phyloP scores from a whole-genome alignment of 2,888 invertebrate genomes.

The Lasioglossum lativentre region DNA sequence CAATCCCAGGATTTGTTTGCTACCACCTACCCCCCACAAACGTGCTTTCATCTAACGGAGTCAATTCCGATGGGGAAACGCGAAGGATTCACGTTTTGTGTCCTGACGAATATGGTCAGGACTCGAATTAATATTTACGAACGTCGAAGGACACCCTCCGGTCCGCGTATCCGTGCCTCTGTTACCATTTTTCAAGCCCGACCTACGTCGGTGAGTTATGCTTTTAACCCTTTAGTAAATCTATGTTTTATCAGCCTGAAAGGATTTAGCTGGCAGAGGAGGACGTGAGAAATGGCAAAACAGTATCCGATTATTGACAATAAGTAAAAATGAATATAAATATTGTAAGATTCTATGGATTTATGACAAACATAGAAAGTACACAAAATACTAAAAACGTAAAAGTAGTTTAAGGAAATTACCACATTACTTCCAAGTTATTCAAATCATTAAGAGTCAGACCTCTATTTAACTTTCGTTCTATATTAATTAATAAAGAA shows the following conservation, averaged over 20 bases:
- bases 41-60: constrained; percentile 73
- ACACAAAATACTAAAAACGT: neutral
- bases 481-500: neutral
- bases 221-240: constrained; percentile 10
- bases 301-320: neutral
- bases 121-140: constrained; percentile 69
- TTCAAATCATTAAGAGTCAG: too few relatives aligned
- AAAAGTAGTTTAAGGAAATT: neutral
- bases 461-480: neutral
- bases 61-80: constrained; percentile 64
- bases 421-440: too few relatives aligned
- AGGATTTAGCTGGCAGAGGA: neutral
- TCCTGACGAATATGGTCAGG: constrained; percentile 47
- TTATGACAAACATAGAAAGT: neutral
- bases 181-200: constrained; percentile 21
- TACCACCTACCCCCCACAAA: constrained; percentile 68
- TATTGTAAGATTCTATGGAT: neutral
- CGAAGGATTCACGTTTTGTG: constrained; percentile 50
- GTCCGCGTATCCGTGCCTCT: neutral
- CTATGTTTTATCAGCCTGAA: neutral
- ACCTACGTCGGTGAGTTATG: constrained; percentile 8
- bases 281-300: neutral
- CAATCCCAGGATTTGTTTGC: constrained; percentile 79
- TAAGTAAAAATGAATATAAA: neutral
- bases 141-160: constrained; percentile 35